Evolutionary conservation across 2,888 invertebrate species (phyloP).

Genomic region (Bruchidius siliquastri): DNA sequence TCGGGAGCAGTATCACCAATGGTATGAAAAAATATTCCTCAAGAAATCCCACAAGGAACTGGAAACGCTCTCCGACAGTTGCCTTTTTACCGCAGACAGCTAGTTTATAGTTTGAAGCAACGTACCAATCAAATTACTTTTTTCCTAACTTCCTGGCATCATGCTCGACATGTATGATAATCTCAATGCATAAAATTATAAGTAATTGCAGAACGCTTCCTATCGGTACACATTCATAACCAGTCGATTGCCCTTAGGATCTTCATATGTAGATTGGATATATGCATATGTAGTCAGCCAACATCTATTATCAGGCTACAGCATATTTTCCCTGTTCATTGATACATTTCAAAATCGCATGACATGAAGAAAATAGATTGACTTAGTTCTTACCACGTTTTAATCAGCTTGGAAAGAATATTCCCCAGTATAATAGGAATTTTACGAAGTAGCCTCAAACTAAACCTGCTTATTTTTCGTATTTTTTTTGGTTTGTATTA

Average conservation of each 20-base stretch:
- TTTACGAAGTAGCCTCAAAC: too few species aligned
- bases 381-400: too few species aligned
- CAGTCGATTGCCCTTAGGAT: not conserved
- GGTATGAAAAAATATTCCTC: too few species aligned
- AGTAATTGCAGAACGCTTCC: not conserved
- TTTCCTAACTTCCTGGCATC: not conserved
- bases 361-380: too few species aligned
- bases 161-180: not conserved
- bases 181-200: not conserved
- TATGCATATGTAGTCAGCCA: not conserved
- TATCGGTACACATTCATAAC: not conserved
- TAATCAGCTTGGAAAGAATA: too few species aligned
- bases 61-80: not conserved
- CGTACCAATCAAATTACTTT: not conserved
- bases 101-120: not conserved
- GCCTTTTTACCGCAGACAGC: not conserved
- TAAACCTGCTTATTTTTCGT: too few species aligned
- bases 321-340: not conserved
- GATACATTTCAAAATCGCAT: not conserved
- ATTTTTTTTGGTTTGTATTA: too few species aligned
- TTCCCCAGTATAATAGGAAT: too few species aligned
- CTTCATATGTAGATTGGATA: not conserved
- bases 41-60: too few species aligned
- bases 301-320: not conserved
- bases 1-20: too few species aligned